Conservation (phyloP, 1,140 invertebrate species). For the Acromyrmex charruanus region DNA sequence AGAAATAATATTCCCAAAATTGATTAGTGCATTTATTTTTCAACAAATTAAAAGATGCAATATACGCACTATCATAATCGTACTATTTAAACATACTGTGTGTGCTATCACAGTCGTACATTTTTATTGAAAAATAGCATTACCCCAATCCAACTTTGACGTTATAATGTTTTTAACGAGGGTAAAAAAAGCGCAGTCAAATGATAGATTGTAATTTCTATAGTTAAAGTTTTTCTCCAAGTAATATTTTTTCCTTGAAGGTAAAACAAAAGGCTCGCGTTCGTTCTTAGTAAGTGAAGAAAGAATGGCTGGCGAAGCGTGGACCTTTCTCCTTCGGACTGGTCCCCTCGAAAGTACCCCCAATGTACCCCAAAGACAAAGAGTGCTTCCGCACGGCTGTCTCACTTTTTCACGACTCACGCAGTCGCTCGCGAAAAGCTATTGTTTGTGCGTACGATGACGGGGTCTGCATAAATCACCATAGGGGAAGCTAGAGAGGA, state of each 20-base stretch:
- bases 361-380: constrained; percentile 69
- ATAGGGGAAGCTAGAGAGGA: constrained; percentile 49
- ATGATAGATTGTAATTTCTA: constrained; percentile 15
- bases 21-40: too few relatives aligned
- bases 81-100: too few relatives aligned
- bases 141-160: too few relatives aligned
- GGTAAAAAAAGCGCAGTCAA: background rate
- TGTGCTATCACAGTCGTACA: too few relatives aligned
- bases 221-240: constrained; percentile 20
- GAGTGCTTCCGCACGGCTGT: constrained; percentile 58
- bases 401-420: constrained; percentile 61
- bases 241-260: constrained; percentile 52
- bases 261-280: constrained; percentile 40
- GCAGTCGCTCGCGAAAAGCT: constrained; percentile 66
- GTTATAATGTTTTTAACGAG: background rate
- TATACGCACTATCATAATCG: too few relatives aligned
- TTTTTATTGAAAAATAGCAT: too few relatives aligned
- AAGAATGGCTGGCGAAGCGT: constrained; percentile 54
- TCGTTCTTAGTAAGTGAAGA: constrained; percentile 48
- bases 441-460: constrained; percentile 69
- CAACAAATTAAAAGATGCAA: too few relatives aligned
- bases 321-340: constrained; percentile 37
- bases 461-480: constrained; percentile 50
- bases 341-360: constrained; percentile 56
- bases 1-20: too few relatives aligned